Evolutionary conservation across 2,888 invertebrate species (phyloP).

Genomic region (Taenaris catops): DNA sequence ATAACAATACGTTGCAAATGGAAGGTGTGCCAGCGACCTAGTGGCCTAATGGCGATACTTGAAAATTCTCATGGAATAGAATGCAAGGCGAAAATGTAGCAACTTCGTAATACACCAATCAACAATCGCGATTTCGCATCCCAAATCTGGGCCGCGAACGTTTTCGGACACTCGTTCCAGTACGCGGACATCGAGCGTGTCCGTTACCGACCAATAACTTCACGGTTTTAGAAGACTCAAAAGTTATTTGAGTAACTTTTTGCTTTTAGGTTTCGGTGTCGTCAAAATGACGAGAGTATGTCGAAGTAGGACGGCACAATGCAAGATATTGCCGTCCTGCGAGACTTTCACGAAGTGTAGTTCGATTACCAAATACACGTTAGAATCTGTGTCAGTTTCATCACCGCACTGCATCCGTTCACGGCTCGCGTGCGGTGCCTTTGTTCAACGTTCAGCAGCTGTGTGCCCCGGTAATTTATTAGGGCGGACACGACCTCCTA

Average conservation of each 20-base stretch:
- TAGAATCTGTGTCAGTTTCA: constrained; percentile 80
- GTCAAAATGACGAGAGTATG: constrained; percentile 61
- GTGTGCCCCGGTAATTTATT: constrained; percentile 27
- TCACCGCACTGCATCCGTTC: constrained; percentile 52
- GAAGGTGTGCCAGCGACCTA: constrained; percentile 54
- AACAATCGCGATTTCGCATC: constrained; percentile 67
- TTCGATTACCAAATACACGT: constrained; percentile 78
- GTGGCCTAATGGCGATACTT: constrained; percentile 60
- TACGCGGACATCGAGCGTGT: constrained; percentile 42
- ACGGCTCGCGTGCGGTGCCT: constrained; percentile 27
- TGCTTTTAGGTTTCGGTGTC: constrained; percentile 67
- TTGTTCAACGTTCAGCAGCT: constrained; percentile 37
- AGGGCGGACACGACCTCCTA: constrained; percentile 27
- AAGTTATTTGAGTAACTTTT: constrained; percentile 38
- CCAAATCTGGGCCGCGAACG: constrained; percentile 66
- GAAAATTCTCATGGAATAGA: constrained; percentile 68
- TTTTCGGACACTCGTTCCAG: constrained; percentile 38
- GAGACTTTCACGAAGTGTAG: constrained; percentile 75
- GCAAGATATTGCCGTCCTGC: constrained; percentile 66
- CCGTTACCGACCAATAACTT: constrained; percentile 48
- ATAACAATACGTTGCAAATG: constrained; percentile 17
- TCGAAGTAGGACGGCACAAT: constrained; percentile 68
- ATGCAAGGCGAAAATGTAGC: constrained; percentile 72
- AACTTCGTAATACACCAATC: constrained; percentile 68
- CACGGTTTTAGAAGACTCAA: constrained; percentile 45